Conservation (phyloP, 2,888 invertebrate species). For the Hirtodrosophila alboralis region DNA sequence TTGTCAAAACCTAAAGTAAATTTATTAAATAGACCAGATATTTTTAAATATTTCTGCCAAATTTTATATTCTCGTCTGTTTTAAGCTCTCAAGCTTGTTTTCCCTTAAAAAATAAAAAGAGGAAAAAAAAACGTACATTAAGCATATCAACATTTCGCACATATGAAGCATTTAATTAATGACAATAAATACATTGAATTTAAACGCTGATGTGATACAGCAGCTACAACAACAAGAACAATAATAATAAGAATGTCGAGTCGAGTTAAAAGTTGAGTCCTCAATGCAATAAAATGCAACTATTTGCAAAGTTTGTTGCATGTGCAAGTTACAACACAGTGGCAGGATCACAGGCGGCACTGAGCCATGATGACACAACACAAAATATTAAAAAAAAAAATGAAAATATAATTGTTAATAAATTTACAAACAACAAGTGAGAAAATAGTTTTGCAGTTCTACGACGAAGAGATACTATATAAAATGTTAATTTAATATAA, state of each 20-base stretch:
- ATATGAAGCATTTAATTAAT: slow-evolving; percentile 57
- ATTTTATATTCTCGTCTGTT: no score
- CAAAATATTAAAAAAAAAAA: slow-evolving; percentile 25
- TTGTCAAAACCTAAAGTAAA: no score
- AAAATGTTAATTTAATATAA: no score
- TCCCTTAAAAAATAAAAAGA: no score
- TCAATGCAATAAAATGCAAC: slow-evolving; percentile 20
- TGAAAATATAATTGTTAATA: slow-evolving; percentile 41
- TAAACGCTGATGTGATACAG: slow-evolving; percentile 36
- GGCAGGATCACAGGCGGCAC: slow-evolving; percentile 9
- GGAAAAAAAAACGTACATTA: no score
- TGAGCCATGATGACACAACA: slow-evolving; percentile 20
- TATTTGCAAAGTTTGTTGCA: slow-evolving; percentile 8
- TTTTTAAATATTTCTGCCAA: no score
- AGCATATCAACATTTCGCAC: slow-evolving; percentile 9
- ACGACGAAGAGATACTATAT: no score
- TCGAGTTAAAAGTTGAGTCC: slow-evolving; percentile 8
- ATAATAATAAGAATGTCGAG: slow-evolving; percentile 14
- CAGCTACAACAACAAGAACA: slow-evolving; percentile 10
- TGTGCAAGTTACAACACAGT: neutral
- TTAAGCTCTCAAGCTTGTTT: no score
- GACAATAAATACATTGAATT: slow-evolving; percentile 48
- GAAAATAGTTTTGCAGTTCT: no score
- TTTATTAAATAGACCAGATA: no score
- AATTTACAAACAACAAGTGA: slow-evolving; percentile 2